Conservation (phyloP, 2,797 vertebrate species). For the Alfaro cultratus region DNA sequence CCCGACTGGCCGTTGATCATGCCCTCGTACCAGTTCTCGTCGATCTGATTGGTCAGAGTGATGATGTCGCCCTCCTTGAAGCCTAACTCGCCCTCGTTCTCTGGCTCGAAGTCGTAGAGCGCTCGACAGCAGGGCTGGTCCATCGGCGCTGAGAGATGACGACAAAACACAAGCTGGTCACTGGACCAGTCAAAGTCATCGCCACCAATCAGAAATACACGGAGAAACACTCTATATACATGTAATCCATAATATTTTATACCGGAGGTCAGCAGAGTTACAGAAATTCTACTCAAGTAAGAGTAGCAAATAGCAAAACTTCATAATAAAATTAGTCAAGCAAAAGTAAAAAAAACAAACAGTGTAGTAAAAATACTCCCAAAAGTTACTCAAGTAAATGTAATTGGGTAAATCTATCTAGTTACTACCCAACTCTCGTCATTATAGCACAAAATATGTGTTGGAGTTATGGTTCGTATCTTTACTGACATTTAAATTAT, state of each 20-base stretch:
- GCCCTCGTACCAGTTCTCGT: slow-evolving; percentile 98
- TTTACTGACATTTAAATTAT: neutral
- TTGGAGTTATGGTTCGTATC: no score
- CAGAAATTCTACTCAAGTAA: no score
- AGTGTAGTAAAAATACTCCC: neutral
- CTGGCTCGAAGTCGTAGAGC: slow-evolving; percentile 93
- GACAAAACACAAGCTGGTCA: neutral
- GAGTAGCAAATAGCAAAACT: no score
- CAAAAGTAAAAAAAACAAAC: neutral
- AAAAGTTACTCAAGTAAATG: no score
- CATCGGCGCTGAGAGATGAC: slow-evolving; percentile 47
- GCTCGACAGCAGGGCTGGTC: slow-evolving; percentile 95
- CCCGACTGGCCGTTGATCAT: slow-evolving; percentile 91
- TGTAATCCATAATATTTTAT: neutral
- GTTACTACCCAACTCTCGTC: no score
- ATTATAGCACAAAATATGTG: no score
- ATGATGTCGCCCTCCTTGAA: slow-evolving; percentile 97
- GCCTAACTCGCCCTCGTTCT: slow-evolving; percentile 94
- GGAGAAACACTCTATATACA: neutral
- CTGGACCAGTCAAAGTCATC: neutral
- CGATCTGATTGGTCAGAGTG: slow-evolving; percentile 94
- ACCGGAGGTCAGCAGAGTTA: no score
- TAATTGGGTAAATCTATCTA: neutral
- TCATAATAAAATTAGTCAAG: no score
- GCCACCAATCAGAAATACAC: neutral